Evolutionary conservation across 2,797 vertebrate species (phyloP).

Genomic region (Thalassophryne amazonica): DNA sequence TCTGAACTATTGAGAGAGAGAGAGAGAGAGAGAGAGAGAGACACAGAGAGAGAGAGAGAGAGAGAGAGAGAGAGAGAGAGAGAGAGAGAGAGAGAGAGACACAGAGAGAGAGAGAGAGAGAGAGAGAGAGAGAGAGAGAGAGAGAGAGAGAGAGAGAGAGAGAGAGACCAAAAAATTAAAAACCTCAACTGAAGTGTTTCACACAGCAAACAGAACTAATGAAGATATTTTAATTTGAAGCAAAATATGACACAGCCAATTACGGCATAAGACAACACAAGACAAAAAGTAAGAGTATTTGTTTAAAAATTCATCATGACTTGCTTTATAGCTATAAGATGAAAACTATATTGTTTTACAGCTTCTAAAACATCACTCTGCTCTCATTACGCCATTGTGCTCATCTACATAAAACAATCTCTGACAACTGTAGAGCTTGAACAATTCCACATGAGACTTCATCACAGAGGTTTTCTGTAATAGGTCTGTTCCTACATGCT

Average conservation of each 20-base stretch:
- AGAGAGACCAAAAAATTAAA: background rate
- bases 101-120: background rate
- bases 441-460: no score
- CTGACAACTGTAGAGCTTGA: no score
- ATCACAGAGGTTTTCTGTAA: no score
- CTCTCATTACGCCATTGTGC: no score
- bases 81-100: no score
- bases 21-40: conserved; percentile 1
- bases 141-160: background rate
- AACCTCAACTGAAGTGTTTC: background rate
- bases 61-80: no score
- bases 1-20: conserved; percentile 82
- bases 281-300: no score
- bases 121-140: background rate
- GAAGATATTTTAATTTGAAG: background rate
- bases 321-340: background rate
- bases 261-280: background rate
- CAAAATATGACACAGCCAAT: conserved; percentile 1
- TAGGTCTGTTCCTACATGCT: no score
- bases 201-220: background rate
- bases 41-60: background rate
- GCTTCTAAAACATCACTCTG: conserved; percentile 1
- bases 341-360: no score
- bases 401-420: no score
- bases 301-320: background rate